Base-by-base conservation (phyloP, 1,140 invertebrate genomes). In the Vanessa tameamea region DNA sequence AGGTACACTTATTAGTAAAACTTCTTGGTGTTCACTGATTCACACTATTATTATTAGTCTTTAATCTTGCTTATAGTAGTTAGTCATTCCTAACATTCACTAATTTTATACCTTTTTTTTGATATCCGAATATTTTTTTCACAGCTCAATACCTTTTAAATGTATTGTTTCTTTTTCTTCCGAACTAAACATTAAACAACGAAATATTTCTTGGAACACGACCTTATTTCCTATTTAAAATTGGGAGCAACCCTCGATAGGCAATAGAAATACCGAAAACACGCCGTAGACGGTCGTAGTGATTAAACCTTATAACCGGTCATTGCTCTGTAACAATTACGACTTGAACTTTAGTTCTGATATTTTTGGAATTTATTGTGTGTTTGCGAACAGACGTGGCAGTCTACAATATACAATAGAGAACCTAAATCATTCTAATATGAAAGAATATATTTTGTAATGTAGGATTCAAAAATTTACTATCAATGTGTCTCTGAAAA, bases 1-100 rank as follows among this genome's bases (percentile, higher is more conserved):
- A 86, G 84, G 86, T 88, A 61, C 14, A 43, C 5, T 11, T n/a
- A 14, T 51, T 5, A 15, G n/a, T 51, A 2, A 43, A 43, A 43
- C 9, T 43, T 43, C 7, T 43, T 51, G 5, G 4, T 14, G 12
- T 51, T 51, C n/a, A 12, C 11, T 51, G 5, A 12, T n/a, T 51
- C 13, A 51, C 48, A 51, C 48, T 12, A 14, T 51, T 15, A n/a
- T 8, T 15, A 14, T 12, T 51, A 51, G n/a, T n/a, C 26, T 31
- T 31, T 31, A 31, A 2, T 31, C 26, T 31, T 31, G 26, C 20
- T 20, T 20, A 20, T 20, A 20, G 20, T 31, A 31, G 26, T 31
- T 31, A 31, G 6, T 31, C 26, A 31, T 31, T 3, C 26, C 3
- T 31, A 31, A 31, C 26, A 31, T 31, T 31, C 26, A 3, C 26